Evolutionary conservation across 2,113 vertebrate species (phyloP), one percentile per base, ranked within the genome.

Genomic region (Caranx ignobilis): DNA sequence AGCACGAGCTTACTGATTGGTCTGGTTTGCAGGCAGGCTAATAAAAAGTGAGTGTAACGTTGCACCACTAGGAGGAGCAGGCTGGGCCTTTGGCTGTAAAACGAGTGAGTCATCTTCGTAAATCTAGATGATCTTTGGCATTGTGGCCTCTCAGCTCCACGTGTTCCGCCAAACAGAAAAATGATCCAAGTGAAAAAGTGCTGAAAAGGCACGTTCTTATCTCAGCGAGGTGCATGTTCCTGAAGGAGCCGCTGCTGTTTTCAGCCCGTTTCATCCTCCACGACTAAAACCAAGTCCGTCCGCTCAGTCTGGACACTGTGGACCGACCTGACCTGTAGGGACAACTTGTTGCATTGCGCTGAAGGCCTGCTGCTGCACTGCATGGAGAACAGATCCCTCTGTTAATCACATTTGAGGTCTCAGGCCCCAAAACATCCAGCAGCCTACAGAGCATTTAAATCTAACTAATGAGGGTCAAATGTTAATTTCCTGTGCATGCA

Each of bases 121-220:
- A 0, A 3, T 0, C 57, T 41, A 60, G 7, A 77, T 41, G 66
- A 84, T 88, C 89, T 91, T 61, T 64, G 66, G 32, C 84, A 81
- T 90, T 90, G 90, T 91, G 75, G 81, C 79, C 74, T 75, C 79
- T 75, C 68, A 76, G 67, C 84, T 95, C 92, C 94, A 95, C 94
- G 94, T 94, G 94, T 88, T 94, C 82, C 72, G 45, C 78, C 89
- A 89, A 87, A 93, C 87, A 92, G 75, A 87, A 88, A 91, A 88
- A 89, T 19, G 71, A 83, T 74, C 59, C 73, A 52, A 61, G 19
- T 72, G 13, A 2, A 12, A 74, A 84, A 90, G 72, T 83, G 88
- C 79, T 88, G 81, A 83, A 87, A 79, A 80, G 39, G 77, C 81
- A 70, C 35, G 48, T 70, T 79, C 21, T 66, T 37, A 50, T 55